Evolutionary conservation across 2,888 invertebrate genomes (phyloP).

Genomic region (Kuschelorhynchus macadamiae): DNA sequence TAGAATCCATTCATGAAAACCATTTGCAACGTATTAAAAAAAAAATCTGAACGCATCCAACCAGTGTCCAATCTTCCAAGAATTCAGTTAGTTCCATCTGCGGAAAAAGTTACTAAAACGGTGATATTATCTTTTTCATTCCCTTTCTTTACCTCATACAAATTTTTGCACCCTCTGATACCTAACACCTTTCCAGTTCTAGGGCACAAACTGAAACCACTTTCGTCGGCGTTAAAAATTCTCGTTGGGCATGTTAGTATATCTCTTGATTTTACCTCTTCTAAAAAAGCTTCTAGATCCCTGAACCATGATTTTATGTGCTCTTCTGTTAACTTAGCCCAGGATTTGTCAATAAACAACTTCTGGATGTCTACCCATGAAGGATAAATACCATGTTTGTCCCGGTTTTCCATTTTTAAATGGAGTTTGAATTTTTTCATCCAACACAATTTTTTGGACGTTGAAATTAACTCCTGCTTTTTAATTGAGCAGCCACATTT

Average conservation of each 20-base stretch:
- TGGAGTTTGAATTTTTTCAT: slow-evolving; percentile 16
- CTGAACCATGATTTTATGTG: slow-evolving; percentile 52
- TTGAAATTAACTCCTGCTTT: slow-evolving; percentile 56
- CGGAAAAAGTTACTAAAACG: slow-evolving; percentile 43
- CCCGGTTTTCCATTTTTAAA: slow-evolving; percentile 19
- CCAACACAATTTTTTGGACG: slow-evolving; percentile 53
- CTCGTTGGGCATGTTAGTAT: slow-evolving; percentile 41
- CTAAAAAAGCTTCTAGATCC: slow-evolving; percentile 41
- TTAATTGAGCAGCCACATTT: slow-evolving; percentile 59
- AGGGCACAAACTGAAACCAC: slow-evolving; percentile 53
- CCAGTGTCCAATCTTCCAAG: slow-evolving; percentile 54
- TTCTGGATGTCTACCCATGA: slow-evolving; percentile 43
- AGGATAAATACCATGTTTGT: slow-evolving; percentile 29
- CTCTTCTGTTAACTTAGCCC: slow-evolving; percentile 51
- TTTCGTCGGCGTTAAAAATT: slow-evolving; percentile 41
- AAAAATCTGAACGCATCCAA: slow-evolving; percentile 56
- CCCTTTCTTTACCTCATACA: slow-evolving; percentile 44
- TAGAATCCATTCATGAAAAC: slow-evolving; percentile 48
- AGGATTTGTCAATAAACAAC: slow-evolving; percentile 44
- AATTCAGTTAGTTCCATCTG: slow-evolving; percentile 47
- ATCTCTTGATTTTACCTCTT: slow-evolving; percentile 23
- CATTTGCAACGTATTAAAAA: slow-evolving; percentile 55
- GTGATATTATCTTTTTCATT: slow-evolving; percentile 51
- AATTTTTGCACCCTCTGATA: slow-evolving; percentile 41
- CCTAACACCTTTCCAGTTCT: slow-evolving; percentile 46